Evolutionary conservation across 2,888 invertebrate genomes (phyloP).

Genomic region (Catocala sponsa): DNA sequence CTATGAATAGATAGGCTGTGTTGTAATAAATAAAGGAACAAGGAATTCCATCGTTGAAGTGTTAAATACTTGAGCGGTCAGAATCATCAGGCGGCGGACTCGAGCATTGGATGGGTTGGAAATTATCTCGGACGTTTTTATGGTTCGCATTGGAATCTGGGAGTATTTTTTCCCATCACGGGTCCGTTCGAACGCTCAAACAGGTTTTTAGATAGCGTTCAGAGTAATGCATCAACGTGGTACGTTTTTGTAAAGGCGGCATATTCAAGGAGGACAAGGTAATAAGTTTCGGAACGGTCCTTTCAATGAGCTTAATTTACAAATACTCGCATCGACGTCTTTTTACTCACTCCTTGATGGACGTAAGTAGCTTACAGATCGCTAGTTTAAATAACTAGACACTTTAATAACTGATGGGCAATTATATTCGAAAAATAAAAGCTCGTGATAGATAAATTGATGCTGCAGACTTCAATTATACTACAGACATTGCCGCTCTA

Average conservation of each 20-base stretch:
- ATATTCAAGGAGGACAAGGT: conserved; percentile 78
- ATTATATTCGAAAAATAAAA: conserved; percentile 9
- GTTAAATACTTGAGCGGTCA: conserved; percentile 75
- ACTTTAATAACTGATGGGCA: conserved; percentile 9
- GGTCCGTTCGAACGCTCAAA: conserved; percentile 81
- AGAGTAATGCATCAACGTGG: conserved; percentile 84
- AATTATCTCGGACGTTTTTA: conserved; percentile 86
- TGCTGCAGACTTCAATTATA: background rate
- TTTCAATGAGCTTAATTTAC: conserved; percentile 74
- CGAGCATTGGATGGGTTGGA: conserved; percentile 76
- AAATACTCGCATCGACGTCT: conserved; percentile 36
- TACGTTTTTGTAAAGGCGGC: conserved; percentile 84
- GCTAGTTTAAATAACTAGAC: conserved; percentile 15
- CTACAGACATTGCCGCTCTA: background rate
- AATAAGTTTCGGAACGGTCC: conserved; percentile 77
- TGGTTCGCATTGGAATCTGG: conserved; percentile 86
- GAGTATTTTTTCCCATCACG: conserved; percentile 81
- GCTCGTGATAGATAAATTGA: background rate
- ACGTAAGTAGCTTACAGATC: conserved; percentile 25
- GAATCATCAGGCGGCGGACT: conserved; percentile 64
- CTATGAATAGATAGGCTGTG: conserved; percentile 36
- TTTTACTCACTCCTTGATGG: conserved; percentile 26
- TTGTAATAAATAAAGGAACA: conserved; percentile 52
- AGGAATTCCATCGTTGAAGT: conserved; percentile 67
- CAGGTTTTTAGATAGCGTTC: conserved; percentile 87